Evolutionary conservation across 2,797 vertebrate genomes (phyloP).

Genomic region (Enteromius argenteus): DNA sequence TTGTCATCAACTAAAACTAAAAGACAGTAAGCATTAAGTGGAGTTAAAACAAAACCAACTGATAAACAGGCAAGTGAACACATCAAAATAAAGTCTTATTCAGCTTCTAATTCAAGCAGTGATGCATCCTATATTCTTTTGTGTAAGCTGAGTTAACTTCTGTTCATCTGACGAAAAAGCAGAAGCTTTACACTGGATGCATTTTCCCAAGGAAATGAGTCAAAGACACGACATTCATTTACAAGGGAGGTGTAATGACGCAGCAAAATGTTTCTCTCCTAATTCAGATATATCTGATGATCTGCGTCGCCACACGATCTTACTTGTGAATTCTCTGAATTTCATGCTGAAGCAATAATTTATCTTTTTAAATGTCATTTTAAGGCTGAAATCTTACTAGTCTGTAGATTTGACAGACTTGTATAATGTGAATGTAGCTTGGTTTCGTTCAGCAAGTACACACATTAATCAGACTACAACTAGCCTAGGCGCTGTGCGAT

Average conservation of each 20-base stretch:
- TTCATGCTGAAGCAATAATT: neutral
- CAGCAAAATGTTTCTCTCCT: neutral
- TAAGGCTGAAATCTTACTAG: neutral
- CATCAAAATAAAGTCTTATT: neutral
- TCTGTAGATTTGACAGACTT: neutral
- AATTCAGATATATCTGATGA: constrained; percentile 23
- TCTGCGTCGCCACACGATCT: neutral
- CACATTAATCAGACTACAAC: neutral
- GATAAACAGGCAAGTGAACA: neutral
- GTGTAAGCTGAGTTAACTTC: neutral
- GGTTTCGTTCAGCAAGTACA: neutral
- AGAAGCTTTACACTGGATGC: neutral
- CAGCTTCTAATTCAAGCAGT: neutral
- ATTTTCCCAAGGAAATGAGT: constrained; percentile 15
- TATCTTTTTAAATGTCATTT: neutral
- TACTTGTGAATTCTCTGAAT: neutral
- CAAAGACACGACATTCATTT: neutral
- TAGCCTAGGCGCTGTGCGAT: neutral
- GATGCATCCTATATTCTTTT: neutral
- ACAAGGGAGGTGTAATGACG: neutral
- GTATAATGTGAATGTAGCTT: neutral
- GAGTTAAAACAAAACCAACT: neutral
- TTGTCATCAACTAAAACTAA: neutral
- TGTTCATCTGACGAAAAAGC: neutral
- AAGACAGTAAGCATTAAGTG: neutral